phyloP scores from a whole-genome alignment of 2,888 invertebrate genomes.

The Andrena minutula region DNA sequence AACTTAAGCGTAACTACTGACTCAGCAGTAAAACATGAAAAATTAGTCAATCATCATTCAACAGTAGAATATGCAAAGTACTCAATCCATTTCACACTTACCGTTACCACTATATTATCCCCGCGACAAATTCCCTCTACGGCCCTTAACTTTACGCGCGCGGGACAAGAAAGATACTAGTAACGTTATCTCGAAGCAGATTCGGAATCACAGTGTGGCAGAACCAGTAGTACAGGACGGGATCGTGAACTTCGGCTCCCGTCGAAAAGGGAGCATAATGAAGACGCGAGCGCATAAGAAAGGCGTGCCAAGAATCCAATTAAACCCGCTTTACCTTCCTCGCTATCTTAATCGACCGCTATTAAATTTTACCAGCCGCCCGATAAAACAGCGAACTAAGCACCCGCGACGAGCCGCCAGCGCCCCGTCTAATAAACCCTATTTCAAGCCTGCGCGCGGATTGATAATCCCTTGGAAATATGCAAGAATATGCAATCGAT shows the following conservation, averaged over 20 bases:
- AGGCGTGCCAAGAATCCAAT: constrained; percentile 30
- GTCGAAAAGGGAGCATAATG: constrained; percentile 8
- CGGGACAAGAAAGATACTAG: not conserved
- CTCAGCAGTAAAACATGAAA: too few relatives aligned
- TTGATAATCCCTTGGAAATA: not conserved
- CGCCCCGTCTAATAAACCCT: not conserved
- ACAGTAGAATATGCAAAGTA: too few relatives aligned
- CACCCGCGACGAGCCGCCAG: not conserved
- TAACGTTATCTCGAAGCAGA: not conserved
- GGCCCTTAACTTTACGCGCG: not conserved
- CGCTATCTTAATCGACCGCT: constrained; percentile 49
- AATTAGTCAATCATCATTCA: too few relatives aligned
- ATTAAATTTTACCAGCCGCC: constrained; percentile 34
- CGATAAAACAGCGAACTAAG: constrained; percentile 31
- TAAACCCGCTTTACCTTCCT: constrained; percentile 46
- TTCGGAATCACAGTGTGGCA: not conserved
- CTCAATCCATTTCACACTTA: not conserved
- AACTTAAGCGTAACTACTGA: too few relatives aligned
- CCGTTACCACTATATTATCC: not conserved
- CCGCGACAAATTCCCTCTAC: not conserved
- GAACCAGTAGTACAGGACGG: not conserved
- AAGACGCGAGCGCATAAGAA: not conserved
- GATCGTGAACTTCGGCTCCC: not conserved
- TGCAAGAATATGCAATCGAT: too few relatives aligned
- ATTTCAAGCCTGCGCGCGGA: not conserved